Conservation (phyloP, 2,888 invertebrate species). For the Tineola bisselliella region DNA sequence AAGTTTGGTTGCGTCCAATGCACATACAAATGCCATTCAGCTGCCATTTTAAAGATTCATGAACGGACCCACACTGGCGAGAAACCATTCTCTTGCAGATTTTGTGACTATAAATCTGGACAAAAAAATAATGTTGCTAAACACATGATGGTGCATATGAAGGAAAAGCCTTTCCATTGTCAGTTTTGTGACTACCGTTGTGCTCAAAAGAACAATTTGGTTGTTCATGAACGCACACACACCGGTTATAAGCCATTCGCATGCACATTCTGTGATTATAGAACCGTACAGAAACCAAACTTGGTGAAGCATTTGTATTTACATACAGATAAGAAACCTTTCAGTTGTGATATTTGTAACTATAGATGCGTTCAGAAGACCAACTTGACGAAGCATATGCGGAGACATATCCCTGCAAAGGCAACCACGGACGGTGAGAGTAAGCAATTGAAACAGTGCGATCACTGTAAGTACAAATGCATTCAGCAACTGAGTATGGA, state of each 20-base stretch:
- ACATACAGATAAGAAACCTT: constrained; percentile 61
- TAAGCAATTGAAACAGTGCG: constrained; percentile 48
- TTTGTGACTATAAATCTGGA: constrained; percentile 60
- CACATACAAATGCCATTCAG: constrained; percentile 57
- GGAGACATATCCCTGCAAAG: constrained; percentile 52
- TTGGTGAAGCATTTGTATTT: constrained; percentile 63
- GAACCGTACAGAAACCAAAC: constrained; percentile 62
- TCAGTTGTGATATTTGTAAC: constrained; percentile 56
- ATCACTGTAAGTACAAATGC: constrained; percentile 48
- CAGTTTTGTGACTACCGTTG: constrained; percentile 62
- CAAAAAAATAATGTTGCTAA: constrained; percentile 63
- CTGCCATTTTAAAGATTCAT: constrained; percentile 60
- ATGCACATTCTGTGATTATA: constrained; percentile 50
- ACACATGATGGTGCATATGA: constrained; percentile 62
- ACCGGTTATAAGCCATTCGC: constrained; percentile 62
- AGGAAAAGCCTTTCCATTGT: constrained; percentile 58
- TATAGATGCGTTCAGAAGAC: constrained; percentile 62
- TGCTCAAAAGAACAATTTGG: constrained; percentile 60
- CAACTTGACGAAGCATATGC: constrained; percentile 57
- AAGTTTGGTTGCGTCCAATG: constrained; percentile 55
- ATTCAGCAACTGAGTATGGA: constrained; percentile 57
- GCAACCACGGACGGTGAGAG: constrained; percentile 40
- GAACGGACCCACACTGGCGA: constrained; percentile 59
- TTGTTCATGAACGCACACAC: constrained; percentile 61
- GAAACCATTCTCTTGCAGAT: constrained; percentile 56